Evolutionary conservation across 2,797 vertebrate genomes (phyloP).

Genomic region (Lycodopsis pacificus): DNA sequence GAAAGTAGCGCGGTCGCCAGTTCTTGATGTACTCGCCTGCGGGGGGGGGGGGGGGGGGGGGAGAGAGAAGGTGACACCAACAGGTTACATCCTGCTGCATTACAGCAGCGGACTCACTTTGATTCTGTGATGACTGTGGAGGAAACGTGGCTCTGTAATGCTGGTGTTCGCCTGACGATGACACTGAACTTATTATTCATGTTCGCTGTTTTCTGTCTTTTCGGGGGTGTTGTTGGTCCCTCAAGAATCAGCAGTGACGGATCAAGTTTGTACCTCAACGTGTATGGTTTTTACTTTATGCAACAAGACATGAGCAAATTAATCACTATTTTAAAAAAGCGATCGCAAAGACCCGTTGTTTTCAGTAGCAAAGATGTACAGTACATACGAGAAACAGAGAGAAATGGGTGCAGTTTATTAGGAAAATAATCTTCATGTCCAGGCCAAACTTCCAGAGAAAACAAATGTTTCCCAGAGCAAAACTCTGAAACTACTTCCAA

Average conservation of each 20-base stretch:
- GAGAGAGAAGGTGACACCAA: not conserved
- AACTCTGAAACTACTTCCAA: too few species aligned
- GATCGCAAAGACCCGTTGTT: too few species aligned
- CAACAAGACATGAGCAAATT: too few species aligned
- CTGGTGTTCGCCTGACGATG: not conserved
- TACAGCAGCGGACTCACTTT: not conserved
- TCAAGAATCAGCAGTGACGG: not conserved
- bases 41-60: not conserved
- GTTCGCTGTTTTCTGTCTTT: not conserved
- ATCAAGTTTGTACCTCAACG: too few species aligned
- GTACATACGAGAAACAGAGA: too few species aligned
- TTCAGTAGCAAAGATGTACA: too few species aligned
- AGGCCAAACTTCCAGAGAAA: too few species aligned
- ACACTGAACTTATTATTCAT: not conserved
- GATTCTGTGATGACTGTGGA: not conserved
- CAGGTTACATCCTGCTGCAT: not conserved
- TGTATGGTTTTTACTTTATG: too few species aligned
- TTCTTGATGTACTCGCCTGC: slow-evolving; percentile 99
- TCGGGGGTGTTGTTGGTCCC: not conserved
- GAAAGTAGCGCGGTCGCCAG: slow-evolving; percentile 97
- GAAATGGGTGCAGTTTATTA: too few species aligned
- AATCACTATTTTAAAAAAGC: too few species aligned
- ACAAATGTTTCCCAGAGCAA: too few species aligned
- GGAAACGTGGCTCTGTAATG: not conserved
- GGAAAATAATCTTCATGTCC: too few species aligned